Conservation (phyloP, 2,888 invertebrate species). For the Cosmia trapezina region DNA sequence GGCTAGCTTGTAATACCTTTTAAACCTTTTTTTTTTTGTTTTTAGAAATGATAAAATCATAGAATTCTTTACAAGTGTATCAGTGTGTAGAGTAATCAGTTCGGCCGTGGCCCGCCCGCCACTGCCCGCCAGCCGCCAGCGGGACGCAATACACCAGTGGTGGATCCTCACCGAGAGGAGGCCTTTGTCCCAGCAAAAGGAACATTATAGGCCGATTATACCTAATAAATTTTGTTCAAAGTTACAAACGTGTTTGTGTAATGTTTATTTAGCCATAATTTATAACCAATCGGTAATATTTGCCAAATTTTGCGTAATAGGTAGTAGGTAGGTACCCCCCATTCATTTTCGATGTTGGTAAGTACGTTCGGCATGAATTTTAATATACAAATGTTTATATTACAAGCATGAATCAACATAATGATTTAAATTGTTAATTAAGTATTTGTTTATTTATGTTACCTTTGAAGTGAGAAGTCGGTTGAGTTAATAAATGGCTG, state of each 20-base stretch:
- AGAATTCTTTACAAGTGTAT: too few species aligned
- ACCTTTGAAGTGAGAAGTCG: conserved; percentile 30
- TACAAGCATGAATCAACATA: conserved; percentile 23
- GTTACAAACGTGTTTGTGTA: background rate
- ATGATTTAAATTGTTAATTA: conserved; percentile 8
- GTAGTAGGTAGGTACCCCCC: too few species aligned
- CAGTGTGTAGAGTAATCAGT: too few species aligned
- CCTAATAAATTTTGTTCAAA: background rate
- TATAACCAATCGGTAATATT: conserved; percentile 13
- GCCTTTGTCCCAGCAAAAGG: too few species aligned
- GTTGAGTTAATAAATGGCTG: conserved; percentile 14
- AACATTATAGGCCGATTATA: too few species aligned
- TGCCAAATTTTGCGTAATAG: conserved; percentile 4
- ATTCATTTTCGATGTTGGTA: background rate
- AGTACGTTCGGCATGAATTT: background rate
- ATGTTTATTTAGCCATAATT: background rate
- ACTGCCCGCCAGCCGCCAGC: too few species aligned
- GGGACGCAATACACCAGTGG: too few species aligned
- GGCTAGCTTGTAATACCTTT: too few species aligned
- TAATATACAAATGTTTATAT: conserved; percentile 27
- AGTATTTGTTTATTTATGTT: conserved; percentile 10
- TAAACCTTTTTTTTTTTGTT: too few species aligned
- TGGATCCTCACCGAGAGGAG: too few species aligned
- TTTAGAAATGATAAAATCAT: too few species aligned
- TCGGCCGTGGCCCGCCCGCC: too few species aligned